These are phyloP conservation scores for Corticium candelabrum DNA, from an alignment of 37 sponge, comb jelly and placozoan species.

Conservation along the genomic window DNA sequence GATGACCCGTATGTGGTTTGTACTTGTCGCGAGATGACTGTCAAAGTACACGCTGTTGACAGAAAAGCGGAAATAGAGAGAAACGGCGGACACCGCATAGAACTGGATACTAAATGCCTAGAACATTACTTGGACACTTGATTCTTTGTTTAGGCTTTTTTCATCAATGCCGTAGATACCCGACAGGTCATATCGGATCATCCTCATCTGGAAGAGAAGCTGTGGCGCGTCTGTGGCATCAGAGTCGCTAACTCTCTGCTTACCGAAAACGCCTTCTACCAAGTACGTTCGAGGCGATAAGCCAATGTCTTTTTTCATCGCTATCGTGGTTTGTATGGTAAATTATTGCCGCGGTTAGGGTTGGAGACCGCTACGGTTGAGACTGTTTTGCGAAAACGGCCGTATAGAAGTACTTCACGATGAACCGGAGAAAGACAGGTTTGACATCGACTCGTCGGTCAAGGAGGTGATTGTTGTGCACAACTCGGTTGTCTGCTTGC, in stretches of 20 bases:
- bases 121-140: background rate
- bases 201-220: conserved; percentile 51
- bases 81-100: too few relatives aligned
- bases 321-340: too few relatives aligned
- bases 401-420: background rate
- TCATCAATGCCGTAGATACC: conserved; percentile 28
- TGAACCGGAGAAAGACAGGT: background rate
- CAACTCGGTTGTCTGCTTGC: background rate
- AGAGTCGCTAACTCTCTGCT: conserved; percentile 54
- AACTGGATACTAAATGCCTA: too few relatives aligned
- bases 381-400: background rate
- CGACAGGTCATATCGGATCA: conserved; percentile 38
- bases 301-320: too few relatives aligned
- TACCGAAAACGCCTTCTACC: conserved; percentile 38
- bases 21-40: too few relatives aligned
- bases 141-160: conserved; percentile 43
- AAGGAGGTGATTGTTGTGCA: background rate
- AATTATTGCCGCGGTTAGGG: too few relatives aligned
- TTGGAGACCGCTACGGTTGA: too few relatives aligned
- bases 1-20: too few relatives aligned
- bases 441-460: background rate
- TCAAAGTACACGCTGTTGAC: too few relatives aligned
- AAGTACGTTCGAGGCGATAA: conserved; percentile 26
- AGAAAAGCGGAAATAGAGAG: too few relatives aligned
- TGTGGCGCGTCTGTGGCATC: conserved; percentile 76